phyloP scores from a whole-genome alignment of 2,888 invertebrate species.

The Anorthoa munda region DNA sequence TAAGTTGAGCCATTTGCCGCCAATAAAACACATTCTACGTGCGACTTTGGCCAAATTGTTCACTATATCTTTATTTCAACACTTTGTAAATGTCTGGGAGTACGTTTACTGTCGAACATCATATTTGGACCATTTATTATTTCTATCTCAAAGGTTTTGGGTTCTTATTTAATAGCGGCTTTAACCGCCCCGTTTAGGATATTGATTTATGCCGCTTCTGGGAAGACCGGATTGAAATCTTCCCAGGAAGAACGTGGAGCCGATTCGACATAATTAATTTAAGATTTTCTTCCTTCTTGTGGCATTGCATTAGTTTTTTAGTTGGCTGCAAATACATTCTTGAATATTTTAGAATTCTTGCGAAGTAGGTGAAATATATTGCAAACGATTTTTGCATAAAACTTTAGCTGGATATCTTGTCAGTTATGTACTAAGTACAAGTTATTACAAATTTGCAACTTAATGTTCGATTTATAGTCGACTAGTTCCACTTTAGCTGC shows the following conservation, averaged over 20 bases:
- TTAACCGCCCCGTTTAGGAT: slow-evolving; percentile 5
- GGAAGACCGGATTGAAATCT: slow-evolving; percentile 1
- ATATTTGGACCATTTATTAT: slow-evolving; percentile 30
- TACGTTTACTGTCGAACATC: slow-evolving; percentile 15
- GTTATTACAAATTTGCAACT: slow-evolving; percentile 33
- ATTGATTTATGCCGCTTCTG: slow-evolving; percentile 21
- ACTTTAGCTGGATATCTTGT: slow-evolving; percentile 15
- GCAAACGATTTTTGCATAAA: slow-evolving; percentile 12
- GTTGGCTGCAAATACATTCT: background rate
- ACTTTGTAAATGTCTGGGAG: slow-evolving; percentile 24
- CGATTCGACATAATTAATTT: background rate
- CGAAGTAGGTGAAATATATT: slow-evolving; percentile 1
- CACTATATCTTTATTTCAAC: slow-evolving; percentile 44
- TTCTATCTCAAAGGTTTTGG: slow-evolving; percentile 26
- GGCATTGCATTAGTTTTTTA: too few species aligned
- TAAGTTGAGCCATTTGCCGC: slow-evolving; percentile 62
- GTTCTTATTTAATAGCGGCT: slow-evolving; percentile 23
- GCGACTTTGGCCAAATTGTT: slow-evolving; percentile 54
- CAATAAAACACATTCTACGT: slow-evolving; percentile 51
- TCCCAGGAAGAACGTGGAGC: background rate
- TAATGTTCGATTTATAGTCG: slow-evolving; percentile 34
- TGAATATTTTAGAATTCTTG: background rate
- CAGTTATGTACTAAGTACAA: slow-evolving; percentile 18
- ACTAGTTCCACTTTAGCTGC: slow-evolving; percentile 26
- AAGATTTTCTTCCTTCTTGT: background rate